These are phyloP conservation scores for Cyclina sinensis DNA, from an alignment of 1,140 invertebrate genomes.

Conservation along the genomic window DNA sequence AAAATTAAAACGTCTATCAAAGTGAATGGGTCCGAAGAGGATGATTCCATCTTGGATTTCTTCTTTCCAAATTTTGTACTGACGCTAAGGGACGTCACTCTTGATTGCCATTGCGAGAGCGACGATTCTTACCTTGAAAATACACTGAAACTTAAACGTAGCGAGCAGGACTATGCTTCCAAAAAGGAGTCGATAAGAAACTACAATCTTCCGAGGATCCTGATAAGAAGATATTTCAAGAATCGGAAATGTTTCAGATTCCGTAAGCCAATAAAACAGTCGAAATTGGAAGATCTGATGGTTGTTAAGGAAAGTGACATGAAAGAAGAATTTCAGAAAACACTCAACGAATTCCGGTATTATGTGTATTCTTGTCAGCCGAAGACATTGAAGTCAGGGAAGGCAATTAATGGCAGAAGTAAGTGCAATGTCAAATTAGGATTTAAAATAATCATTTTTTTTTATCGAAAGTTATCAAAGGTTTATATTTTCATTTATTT, in stretches of 20 bases:
- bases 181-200: not conserved
- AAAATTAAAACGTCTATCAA: not conserved
- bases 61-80: slow-evolving; percentile 6
- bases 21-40: not conserved
- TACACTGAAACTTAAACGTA: not conserved
- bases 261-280: not conserved
- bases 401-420: slow-evolving; percentile 15
- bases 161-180: not conserved
- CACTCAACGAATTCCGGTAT: not conserved
- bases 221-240: slow-evolving; percentile 1
- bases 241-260: not conserved
- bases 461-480: not conserved
- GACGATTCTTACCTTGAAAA: not conserved
- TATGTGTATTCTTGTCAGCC: not conserved
- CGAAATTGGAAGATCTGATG: not conserved
- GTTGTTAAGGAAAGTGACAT: not conserved
- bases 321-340: not conserved
- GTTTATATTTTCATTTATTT: not conserved
- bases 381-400: not conserved
- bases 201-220: not conserved
- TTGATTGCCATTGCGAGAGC: not conserved
- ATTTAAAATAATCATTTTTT: not conserved
- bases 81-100: not conserved
- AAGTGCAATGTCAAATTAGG: not conserved
- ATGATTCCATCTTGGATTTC: not conserved